Conservation (phyloP, 1,140 invertebrate species). For the Aphidius gifuensis region DNA sequence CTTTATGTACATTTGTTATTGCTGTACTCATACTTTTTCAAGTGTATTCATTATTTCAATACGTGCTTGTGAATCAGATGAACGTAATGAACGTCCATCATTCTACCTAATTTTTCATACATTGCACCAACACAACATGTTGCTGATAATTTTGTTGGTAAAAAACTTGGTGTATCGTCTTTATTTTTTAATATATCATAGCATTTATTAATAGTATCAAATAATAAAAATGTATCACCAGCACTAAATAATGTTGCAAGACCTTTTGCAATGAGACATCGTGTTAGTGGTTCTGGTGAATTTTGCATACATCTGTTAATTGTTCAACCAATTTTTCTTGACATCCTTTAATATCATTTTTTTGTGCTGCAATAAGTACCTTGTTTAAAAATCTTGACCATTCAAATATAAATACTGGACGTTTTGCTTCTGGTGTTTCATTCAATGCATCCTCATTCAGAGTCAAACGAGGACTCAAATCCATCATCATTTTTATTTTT, state of each 20-base stretch:
- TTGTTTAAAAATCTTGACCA: constrained; percentile 96
- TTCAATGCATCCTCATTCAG: constrained; percentile 92
- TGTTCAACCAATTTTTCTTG: constrained; percentile 95
- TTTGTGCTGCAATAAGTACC: constrained; percentile 87
- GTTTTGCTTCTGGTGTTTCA: constrained; percentile 79
- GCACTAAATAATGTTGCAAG: constrained; percentile 94
- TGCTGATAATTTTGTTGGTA: no score
- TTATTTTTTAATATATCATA: no score
- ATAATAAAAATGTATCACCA: constrained; percentile 63
- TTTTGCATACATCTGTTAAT: constrained; percentile 85
- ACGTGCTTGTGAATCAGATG: constrained; percentile 91
- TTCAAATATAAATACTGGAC: constrained; percentile 70
- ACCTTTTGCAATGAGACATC: constrained; percentile 87
- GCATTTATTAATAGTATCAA: no score
- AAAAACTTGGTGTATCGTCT: no score
- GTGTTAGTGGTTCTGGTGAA: constrained; percentile 86
- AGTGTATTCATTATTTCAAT: constrained; percentile 96
- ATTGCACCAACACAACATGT: no score
- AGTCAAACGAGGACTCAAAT: constrained; percentile 77
- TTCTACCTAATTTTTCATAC: no score
- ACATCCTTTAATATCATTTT: constrained; percentile 93
- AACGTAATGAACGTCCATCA: constrained; percentile 70
- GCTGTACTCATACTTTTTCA: constrained; percentile 91
- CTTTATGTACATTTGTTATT: constrained; percentile 82
- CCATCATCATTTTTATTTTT: constrained; percentile 54